Conservation (phyloP, 2,888 invertebrate genomes). For the Ellobium chinense region DNA sequence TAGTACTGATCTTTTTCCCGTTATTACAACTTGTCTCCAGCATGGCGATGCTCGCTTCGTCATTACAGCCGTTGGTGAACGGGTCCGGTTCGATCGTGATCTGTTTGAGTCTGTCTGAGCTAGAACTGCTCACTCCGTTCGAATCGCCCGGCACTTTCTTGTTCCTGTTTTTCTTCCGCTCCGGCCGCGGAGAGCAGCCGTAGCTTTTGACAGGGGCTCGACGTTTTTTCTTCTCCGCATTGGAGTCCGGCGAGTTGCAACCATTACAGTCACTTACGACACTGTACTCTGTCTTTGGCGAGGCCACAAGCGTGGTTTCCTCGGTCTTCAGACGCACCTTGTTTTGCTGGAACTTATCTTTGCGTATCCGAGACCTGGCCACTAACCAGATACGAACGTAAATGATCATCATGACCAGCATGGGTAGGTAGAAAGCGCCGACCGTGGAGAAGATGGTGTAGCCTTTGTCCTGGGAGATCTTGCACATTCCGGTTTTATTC, state of each 20-base stretch:
- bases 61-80: conserved; percentile 43
- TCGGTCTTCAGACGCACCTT: conserved; percentile 51
- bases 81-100: conserved; percentile 44
- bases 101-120: conserved; percentile 38
- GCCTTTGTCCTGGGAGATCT: conserved; percentile 89
- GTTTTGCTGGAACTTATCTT: conserved; percentile 71
- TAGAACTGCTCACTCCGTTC: conserved; percentile 21
- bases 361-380: conserved; percentile 81
- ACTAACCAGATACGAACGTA: conserved; percentile 98
- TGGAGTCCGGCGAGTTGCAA: conserved; percentile 3
- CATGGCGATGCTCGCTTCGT: conserved; percentile 54
- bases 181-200: conserved; percentile 47
- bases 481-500: conserved; percentile 83
- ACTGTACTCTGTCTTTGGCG: conserved; percentile 50
- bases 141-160: conserved; percentile 17
- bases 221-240: conserved; percentile 37
- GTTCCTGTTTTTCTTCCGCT: conserved; percentile 42
- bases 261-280: conserved; percentile 50
- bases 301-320: conserved; percentile 53
- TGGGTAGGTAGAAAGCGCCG: conserved; percentile 97
- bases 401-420: conserved; percentile 94
- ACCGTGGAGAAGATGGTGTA: conserved; percentile 97
- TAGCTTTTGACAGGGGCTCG: conserved; percentile 42
- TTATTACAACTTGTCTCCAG: conserved; percentile 57
- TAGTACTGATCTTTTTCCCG: conserved; percentile 55